These are phyloP conservation scores for Lycaon pictus DNA, from an alignment of 2,113 vertebrate species.

Conservation along the genomic window DNA sequence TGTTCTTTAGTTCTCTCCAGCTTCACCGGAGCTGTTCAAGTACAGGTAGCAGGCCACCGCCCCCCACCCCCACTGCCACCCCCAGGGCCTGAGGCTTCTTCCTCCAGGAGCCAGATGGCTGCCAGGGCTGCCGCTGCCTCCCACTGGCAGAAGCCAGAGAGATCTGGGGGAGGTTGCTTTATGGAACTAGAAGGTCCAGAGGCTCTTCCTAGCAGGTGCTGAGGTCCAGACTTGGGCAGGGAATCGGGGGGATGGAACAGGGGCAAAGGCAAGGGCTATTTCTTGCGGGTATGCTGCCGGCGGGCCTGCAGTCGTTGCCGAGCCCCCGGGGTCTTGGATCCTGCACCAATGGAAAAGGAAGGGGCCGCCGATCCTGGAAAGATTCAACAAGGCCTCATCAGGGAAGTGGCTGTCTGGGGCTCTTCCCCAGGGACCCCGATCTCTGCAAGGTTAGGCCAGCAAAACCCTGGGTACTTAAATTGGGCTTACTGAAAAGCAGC, in stretches of 20 bases:
- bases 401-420: neutral
- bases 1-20: conserved; percentile 85
- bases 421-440: neutral
- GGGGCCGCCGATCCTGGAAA: conserved; percentile 89
- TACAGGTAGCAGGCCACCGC: conserved; percentile 82
- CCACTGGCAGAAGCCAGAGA: neutral
- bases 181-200: conserved; percentile 7
- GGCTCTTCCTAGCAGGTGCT: conserved; percentile 75
- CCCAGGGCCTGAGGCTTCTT: neutral
- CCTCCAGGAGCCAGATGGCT: neutral
- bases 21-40: conserved; percentile 89
- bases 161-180: neutral
- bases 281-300: conserved; percentile 95
- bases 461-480: neutral
- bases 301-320: conserved; percentile 96
- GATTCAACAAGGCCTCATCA: conserved; percentile 61
- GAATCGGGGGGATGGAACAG: neutral
- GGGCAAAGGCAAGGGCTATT: conserved; percentile 85
- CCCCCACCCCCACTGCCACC: neutral
- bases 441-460: neutral
- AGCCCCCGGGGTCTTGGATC: conserved; percentile 90
- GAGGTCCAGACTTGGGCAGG: conserved; percentile 45
- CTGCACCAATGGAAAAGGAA: conserved; percentile 95
- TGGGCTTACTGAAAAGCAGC: neutral
- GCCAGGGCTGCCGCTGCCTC: neutral